Base-by-base conservation (phyloP, 2,888 invertebrate species). In the Parnassius glacialis region DNA sequence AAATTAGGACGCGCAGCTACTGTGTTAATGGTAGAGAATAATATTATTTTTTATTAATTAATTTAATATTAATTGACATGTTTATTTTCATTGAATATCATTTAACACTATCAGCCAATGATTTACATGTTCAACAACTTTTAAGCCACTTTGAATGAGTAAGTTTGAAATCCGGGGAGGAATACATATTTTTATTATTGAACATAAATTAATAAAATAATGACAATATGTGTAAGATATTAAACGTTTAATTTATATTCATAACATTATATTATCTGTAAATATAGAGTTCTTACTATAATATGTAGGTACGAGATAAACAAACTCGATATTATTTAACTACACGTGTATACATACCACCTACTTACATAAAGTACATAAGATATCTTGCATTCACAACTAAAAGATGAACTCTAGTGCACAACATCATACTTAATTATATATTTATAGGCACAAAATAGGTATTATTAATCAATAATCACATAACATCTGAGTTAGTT, bases 251-350 rank as follows among this genome's bases (percentile, higher is more conserved):
- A 83, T 91, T 91, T 90, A 85, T 90, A 87, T 87, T 85, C 85
- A 80, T 91, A 92, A 92, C 91, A 91, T 91, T 90, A 90, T 91
- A 90, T 92, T 92, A 90, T 90, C 79, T 92, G 90, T 92, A 91
- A 91, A 91, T 92, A 91, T 88, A 90, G 85, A 87, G 87, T 89
- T 90, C 85, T 87, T 90, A 90, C 75, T 83, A 80, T 84, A 79
- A 82, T 87, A 84, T 84, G 80, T 82, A 84, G 78, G 78, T 84
- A 85, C 81, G 84, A 85, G 85, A 85, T 86, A 85, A 87, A 85
- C 87, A 84, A 86, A 86, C 89, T 84, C 84, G 80, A 81, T 84
- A 82, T 86, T 84, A 80, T 83, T 83, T 81, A 70, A 79, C 83
- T 84, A 75, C 64, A 48, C 13, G 69, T 81, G 76, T 78, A 80